Evolutionary conservation across 2,113 vertebrate species (phyloP).

Genomic region (Vicugna pacos): DNA sequence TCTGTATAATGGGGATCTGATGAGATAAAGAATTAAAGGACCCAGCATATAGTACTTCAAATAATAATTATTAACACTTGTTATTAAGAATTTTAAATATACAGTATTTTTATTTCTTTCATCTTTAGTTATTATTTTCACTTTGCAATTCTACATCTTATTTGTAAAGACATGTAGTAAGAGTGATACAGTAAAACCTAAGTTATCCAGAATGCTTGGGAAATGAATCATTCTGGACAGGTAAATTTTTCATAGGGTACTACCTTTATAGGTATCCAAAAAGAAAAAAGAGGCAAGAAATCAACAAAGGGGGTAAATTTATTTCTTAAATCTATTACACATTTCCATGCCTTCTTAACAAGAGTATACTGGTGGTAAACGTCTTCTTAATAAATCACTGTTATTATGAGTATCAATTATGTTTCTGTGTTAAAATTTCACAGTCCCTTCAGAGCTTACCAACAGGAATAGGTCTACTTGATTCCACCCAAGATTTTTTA

Average conservation of each 20-base stretch:
- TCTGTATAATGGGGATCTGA: background rate
- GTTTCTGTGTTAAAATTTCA: constrained; percentile 9
- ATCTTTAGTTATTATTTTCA: constrained; percentile 43
- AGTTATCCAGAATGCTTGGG: background rate
- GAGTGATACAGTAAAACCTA: constrained; percentile 3
- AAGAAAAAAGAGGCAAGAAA: no score
- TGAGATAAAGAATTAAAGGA: constrained; percentile 1
- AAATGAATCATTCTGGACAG: constrained; percentile 29
- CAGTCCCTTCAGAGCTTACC: background rate
- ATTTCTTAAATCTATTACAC: background rate
- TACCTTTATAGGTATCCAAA: background rate
- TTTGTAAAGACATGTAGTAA: constrained; percentile 24
- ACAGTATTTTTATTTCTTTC: constrained; percentile 15
- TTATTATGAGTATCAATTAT: background rate
- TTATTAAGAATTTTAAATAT: constrained; percentile 22
- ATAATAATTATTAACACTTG: background rate
- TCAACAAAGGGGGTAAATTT: constrained; percentile 8
- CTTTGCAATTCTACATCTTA: background rate
- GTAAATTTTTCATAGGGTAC: background rate
- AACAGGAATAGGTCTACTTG: background rate
- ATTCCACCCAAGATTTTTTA: background rate
- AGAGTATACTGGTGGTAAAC: background rate
- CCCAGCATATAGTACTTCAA: background rate
- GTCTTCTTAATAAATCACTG: constrained; percentile 43
- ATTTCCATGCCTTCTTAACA: background rate